Evolutionary conservation across 2,797 vertebrate genomes (phyloP), one percentile per base, ranked within the genome.

Genomic region (Semaprochilodus insignis): DNA sequence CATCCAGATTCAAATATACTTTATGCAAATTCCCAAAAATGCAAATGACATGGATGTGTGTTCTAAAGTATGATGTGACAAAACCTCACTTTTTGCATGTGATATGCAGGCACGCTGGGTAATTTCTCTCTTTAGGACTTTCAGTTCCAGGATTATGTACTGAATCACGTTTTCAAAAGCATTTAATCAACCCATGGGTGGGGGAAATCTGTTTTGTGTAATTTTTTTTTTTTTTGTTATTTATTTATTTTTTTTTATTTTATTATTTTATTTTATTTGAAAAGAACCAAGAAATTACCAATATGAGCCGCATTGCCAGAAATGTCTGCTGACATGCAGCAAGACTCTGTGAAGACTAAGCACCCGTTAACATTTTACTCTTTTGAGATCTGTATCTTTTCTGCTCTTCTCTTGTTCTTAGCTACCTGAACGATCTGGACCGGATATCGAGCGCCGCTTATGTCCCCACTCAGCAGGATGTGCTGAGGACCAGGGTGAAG

Each of bases 371-470:
- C 17, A 5, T 59, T 40, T n/a, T 76, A 10, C 44, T 16, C 10
- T 27, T 71, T 51, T 1, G 13, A 2, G n/a, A 34, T 11, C 17
- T 34, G 3, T 51, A 48, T 7, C 23, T 36, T 51, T 31, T 27
- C 8, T 44, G 5, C 51, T 54, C 16, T 54, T 74, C 14, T 83
- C 55, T 40, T 51, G 21, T 71, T 72, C 31, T 63, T 21, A 99
- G 98, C 92, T 99, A 99, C 91, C 94, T 99, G 90, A 99, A 99
- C 88, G 98, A 99, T 91, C 92, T 99, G 94, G 97, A 99, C 91
- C 96, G 98, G 92, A 97, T 99, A 96, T 96, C 97, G 89, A 95
- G 96, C 74, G 81, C 93, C 62, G 94, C 94, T 85, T 99, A 99
- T 80, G 96, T 99, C 86, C 98, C 98, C 89, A 99, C 97, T 78